Conservation (phyloP, 2,797 vertebrate species). For the Rhabdophis nuchalis region DNA sequence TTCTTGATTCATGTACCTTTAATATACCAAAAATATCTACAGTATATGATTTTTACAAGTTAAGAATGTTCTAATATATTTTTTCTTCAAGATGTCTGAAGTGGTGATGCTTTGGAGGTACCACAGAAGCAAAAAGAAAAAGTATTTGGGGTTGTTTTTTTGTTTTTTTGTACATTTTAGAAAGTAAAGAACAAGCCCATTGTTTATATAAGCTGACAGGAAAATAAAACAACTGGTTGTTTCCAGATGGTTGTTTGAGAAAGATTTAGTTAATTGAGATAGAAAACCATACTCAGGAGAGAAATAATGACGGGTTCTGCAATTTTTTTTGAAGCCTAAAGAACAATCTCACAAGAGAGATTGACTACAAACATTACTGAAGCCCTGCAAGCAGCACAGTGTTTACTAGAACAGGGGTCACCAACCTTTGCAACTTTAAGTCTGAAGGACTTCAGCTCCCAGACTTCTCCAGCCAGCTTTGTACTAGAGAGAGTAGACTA, state of each 20-base stretch:
- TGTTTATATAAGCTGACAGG: constrained; percentile 4
- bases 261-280: background rate
- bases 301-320: constrained; percentile 22
- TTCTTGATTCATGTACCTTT: background rate
- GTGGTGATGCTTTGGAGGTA: background rate
- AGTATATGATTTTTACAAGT: background rate
- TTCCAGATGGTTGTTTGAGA: constrained; percentile 5
- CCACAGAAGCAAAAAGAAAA: background rate
- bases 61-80: background rate
- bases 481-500: background rate
- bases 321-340: constrained; percentile 23
- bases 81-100: background rate
- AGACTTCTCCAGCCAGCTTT: too few species aligned
- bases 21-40: background rate
- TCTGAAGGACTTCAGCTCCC: too few species aligned
- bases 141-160: background rate
- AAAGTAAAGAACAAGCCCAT: constrained; percentile 1
- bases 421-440: too few species aligned
- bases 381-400: background rate
- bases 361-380: background rate
- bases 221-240: background rate
- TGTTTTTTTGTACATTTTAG: background rate
- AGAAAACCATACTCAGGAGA: constrained; percentile 5
- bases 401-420: too few species aligned
- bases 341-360: background rate